A percentile compares a stretch with the other conserved stretches of the same genome.
phyloP scores from a whole-genome alignment of 1,140 invertebrate genomes.

The Branchinecta lynchi region DNA sequence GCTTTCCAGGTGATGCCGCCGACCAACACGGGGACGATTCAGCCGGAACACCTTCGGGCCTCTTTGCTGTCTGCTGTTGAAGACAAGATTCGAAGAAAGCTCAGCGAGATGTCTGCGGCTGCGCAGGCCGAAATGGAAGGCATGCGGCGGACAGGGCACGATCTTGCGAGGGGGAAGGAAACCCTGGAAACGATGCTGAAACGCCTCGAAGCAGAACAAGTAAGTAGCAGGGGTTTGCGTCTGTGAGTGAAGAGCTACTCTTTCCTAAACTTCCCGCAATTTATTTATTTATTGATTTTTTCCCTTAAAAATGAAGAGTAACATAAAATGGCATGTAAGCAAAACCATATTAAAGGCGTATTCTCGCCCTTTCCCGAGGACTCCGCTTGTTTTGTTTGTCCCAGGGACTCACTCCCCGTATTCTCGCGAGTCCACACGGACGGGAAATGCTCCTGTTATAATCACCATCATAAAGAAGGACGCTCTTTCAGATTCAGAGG shows the following conservation, averaged over 20 bases:
- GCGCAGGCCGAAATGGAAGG: slow-evolving; percentile 82
- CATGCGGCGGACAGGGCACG: slow-evolving; percentile 67
- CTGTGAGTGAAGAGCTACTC: slow-evolving; percentile 6
- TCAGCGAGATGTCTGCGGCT: slow-evolving; percentile 77
- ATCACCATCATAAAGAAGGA: no score
- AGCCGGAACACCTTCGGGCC: slow-evolving; percentile 83
- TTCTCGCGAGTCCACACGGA: no score
- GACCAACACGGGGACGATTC: slow-evolving; percentile 51
- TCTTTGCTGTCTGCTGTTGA: slow-evolving; percentile 86
- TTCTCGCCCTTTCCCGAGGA: no score
- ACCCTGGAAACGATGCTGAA: slow-evolving; percentile 67
- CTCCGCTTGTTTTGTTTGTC: no score
- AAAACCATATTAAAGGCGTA: no score
- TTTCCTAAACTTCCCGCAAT: slow-evolving; percentile 19
- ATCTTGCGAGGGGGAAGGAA: slow-evolving; percentile 66
- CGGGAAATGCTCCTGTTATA: no score
- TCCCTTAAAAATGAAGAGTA: no score
- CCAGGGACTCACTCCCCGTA: no score
- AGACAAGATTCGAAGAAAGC: slow-evolving; percentile 69
- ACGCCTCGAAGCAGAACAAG: slow-evolving; percentile 66
- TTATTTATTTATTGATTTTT: no score
- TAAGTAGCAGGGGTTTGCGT: slow-evolving; percentile 25
- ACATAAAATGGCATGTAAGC: no score
- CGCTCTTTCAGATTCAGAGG: no score
- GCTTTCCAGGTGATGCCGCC: no score